Evolutionary conservation across 2,113 vertebrate genomes (phyloP), one percentile per base, ranked within the genome.

Genomic region (Leiothrix lutea): DNA sequence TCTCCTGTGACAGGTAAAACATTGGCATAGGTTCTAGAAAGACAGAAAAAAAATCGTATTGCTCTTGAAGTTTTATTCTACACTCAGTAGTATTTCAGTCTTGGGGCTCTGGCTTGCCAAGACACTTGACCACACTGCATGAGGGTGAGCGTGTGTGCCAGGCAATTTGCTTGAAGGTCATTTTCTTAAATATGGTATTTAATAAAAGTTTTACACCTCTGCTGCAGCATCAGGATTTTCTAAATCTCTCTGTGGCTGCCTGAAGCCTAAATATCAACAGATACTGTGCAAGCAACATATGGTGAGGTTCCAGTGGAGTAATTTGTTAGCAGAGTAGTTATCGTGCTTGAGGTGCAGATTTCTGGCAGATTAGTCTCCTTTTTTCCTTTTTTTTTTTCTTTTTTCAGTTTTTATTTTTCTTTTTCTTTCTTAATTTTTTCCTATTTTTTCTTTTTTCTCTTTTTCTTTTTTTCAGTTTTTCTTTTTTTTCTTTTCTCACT

Each of bases 221-320:
- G 26, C 47, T 77, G 26, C 29, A 61, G 25, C 50, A 61, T 58
- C 1, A 4, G 28, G 21, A 36, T 73, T 75, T 57, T 66, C 29
- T 88, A 53, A 64, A 75, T 92, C 72, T 73, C 61, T 60, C 65
- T 61, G 50, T 58, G 85, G 53, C 71, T 71, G 33, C 60, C 72
- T 71, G 80, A 92, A 92, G 77, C 65, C 69, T 80, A 58, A 95
- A 71, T 97, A 95, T 95, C 96, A 95, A 96, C 93, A 96, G 70
- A 80, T 88, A 84, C 38, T 86, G 51, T 86, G 64, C 79, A 93
- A 93, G 88, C 1, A 57, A 70, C 97, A 95, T 91, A 94, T 92
- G 96, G 86, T 90, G 70, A 88, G 86, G 92, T 78, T 93, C 44
- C 87, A 86, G 61, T 58, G 69, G 80, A 97, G 80, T 87, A 70